Evolutionary conservation across 2,797 vertebrate species (phyloP).

Genomic region (Xenentodon cancila): DNA sequence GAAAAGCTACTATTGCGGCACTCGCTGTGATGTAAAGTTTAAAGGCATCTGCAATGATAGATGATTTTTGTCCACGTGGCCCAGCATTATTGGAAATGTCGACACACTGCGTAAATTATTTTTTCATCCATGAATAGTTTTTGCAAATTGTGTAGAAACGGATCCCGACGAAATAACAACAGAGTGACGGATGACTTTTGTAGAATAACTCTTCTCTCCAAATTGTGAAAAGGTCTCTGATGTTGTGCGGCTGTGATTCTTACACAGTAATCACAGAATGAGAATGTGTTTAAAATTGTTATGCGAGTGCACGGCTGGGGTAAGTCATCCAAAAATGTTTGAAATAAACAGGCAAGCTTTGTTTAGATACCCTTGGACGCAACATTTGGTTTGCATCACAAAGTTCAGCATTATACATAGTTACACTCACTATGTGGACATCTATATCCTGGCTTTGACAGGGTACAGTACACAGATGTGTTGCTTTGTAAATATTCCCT

Average conservation of each 20-base stretch:
- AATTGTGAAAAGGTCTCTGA: conserved; percentile 18
- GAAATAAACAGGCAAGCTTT: conserved; percentile 65
- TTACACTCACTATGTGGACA: conserved; percentile 42
- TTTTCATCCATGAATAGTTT: conserved; percentile 36
- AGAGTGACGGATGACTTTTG: conserved; percentile 32
- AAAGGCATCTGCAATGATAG: conserved; percentile 3
- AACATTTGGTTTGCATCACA: conserved; percentile 75
- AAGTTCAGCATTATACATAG: conserved; percentile 52
- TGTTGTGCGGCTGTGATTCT: conserved; percentile 46
- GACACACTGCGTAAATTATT: conserved; percentile 33
- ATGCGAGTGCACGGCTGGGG: conserved; percentile 38
- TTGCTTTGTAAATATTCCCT: conserved; percentile 65
- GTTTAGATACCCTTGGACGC: conserved; percentile 73
- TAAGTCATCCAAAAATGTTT: conserved; percentile 53
- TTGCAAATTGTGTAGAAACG: conserved; percentile 35
- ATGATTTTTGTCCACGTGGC: conserved; percentile 10
- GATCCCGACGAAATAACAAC: conserved; percentile 37
- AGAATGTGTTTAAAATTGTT: conserved; percentile 59
- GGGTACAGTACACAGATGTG: conserved; percentile 77
- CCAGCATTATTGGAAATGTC: conserved; percentile 9
- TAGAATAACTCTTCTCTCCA: conserved; percentile 31
- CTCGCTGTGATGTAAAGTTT: conserved; percentile 9
- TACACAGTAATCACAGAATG: conserved; percentile 29
- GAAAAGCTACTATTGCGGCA: conserved; percentile 1
- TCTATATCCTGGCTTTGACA: conserved; percentile 72